Base-by-base conservation (phyloP, 2,797 vertebrate species). In the Cyprinodon diabolis region DNA sequence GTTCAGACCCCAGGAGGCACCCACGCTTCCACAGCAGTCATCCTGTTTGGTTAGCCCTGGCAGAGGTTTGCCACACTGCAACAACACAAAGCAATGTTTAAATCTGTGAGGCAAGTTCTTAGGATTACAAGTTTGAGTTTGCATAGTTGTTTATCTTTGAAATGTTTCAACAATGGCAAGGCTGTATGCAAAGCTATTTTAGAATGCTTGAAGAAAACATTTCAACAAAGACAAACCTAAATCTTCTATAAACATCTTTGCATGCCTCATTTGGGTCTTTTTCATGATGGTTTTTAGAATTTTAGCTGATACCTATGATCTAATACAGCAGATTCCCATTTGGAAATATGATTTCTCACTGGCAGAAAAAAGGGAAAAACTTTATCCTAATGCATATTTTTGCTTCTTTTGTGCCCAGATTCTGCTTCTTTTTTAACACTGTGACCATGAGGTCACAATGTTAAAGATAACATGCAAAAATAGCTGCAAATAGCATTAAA, bases 1-100 rank as follows among this genome's bases (percentile, higher is more conserved):
- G 89, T 96, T 94, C n/a, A 92, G 37, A 68, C 97, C 97, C 97
- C 97, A 97, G 80, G 97, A 96, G 79, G 95, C 93, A 14, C 97
- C 97, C 80, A 99, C 93, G 4, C 97, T 97, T 88, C 96, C 96
- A 6, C 97, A 99, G 92, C 97, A 99, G 89, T 98, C 97, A 68
- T 99, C 97, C 84, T 97, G 95, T 90, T 94, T 95, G 76, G 96
- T 96, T 82, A 97, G 93, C 76, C 97, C 97, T 66, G 95, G 95
- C 78, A 98, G 88, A 47, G 97, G 96, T 85, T 96, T 96, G 79
- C 95, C 95, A 88, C 97, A 98, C 97, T 98, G 84, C 3, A 77
- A 94, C 78, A 88, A 89, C 86, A 92, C 74, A 91, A 90, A 93
- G 90, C 89, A 90, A 88, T 84, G 72, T 91, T 43, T 88, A 88